These are phyloP conservation scores for Hassar affinis DNA, from an alignment of 2,113 vertebrate genomes.

Conservation along the genomic window DNA sequence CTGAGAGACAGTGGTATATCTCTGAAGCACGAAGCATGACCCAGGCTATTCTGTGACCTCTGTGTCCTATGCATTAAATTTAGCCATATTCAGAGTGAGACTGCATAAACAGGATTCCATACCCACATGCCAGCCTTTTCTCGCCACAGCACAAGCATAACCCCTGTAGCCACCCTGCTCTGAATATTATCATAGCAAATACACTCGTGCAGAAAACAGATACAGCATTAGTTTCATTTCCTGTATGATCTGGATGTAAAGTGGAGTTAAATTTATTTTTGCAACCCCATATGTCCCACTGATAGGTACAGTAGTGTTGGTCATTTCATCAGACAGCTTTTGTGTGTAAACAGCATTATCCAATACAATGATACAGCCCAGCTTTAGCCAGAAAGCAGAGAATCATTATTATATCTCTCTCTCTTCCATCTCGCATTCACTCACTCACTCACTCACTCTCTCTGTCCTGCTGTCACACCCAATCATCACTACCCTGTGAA, in stretches of 20 bases:
- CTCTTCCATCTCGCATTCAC: no score
- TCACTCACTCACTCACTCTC: conserved; percentile 12
- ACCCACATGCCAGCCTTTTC: conserved; percentile 23
- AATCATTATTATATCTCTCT: conserved; percentile 2
- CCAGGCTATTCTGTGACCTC: conserved; percentile 8
- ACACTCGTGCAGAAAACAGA: conserved; percentile 7
- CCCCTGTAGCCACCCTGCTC: background rate
- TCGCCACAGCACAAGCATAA: conserved; percentile 13
- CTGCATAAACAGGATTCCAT: conserved; percentile 44
- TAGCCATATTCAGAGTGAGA: conserved; percentile 25
- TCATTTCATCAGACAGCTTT: conserved; percentile 21
- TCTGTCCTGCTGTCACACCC: conserved; percentile 22
- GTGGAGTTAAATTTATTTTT: conserved; percentile 10
- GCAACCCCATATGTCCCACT: background rate
- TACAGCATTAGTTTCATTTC: conserved; percentile 25
- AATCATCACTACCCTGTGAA: conserved; percentile 11
- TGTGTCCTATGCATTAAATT: conserved; percentile 41
- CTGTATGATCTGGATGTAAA: conserved; percentile 15
- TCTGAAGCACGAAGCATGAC: conserved; percentile 31
- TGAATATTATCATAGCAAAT: conserved; percentile 39
- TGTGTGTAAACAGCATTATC: background rate
- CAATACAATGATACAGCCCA: conserved; percentile 2
- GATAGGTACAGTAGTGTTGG: background rate
- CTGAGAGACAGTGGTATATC: conserved; percentile 20
- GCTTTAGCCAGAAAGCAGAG: conserved; percentile 1